Percentiles rank a stretch among this genome's conserved stretches.
These are phyloP conservation scores for Strigamia maritima DNA, from an alignment of 2,888 invertebrate genomes.

Conservation along the genomic window DNA sequence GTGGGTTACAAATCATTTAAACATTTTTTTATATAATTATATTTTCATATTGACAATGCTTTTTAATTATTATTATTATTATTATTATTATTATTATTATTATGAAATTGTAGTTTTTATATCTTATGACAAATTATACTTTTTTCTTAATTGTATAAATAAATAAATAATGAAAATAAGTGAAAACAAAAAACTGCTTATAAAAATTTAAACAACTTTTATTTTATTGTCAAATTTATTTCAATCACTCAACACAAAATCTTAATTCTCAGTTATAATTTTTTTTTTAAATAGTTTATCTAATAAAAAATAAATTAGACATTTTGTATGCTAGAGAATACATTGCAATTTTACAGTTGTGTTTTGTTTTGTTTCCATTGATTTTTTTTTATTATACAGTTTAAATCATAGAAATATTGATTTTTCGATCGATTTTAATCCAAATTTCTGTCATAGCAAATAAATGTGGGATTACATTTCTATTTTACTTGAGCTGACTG, in stretches of 20 bases:
- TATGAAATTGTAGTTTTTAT: neutral
- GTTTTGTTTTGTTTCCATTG: neutral
- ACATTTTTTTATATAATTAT: constrained; percentile 6
- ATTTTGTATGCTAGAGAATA: neutral
- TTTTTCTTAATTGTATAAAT: neutral
- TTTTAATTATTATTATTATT: neutral
- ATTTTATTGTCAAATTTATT: neutral
- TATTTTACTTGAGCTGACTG: too few relatives aligned
- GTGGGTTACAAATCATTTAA: neutral
- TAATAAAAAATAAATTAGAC: neutral
- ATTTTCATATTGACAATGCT: neutral
- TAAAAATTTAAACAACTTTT: neutral
- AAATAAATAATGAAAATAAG: neutral
- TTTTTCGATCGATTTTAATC: too few relatives aligned
- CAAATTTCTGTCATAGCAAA: neutral
- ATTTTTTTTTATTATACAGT: neutral
- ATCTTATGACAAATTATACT: neutral
- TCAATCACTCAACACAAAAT: too few relatives aligned
- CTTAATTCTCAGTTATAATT: neutral
- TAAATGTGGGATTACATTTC: too few relatives aligned
- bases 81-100: neutral
- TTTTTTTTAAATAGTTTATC: too few relatives aligned
- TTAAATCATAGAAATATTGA: too few relatives aligned
- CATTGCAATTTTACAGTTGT: neutral
- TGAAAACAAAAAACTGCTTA: neutral